phyloP scores from a whole-genome alignment of 1,140 invertebrate species.

The Bombus confusus region DNA sequence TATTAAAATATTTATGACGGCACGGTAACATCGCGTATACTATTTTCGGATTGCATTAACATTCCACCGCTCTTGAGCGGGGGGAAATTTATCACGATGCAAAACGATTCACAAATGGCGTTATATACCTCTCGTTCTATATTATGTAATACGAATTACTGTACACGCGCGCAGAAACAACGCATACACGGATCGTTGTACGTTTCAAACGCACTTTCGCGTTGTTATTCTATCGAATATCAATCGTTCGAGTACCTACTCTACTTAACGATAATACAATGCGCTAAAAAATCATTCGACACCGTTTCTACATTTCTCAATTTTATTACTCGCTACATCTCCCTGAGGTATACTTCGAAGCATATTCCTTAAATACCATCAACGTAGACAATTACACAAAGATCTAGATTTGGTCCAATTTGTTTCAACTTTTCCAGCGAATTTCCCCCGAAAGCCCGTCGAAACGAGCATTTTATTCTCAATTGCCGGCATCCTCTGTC shows the following conservation, averaged over 20 bases:
- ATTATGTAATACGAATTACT: neutral
- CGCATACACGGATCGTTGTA: neutral
- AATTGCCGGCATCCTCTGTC: neutral
- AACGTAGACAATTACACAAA: neutral
- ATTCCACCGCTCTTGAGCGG: conserved; percentile 17
- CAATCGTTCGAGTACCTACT: no score
- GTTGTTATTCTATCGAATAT: no score
- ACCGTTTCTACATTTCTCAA: no score
- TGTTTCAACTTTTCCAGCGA: neutral
- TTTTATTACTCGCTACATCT: no score
- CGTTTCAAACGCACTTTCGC: no score
- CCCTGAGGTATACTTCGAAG: no score
- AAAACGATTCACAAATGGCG: conserved; percentile 13
- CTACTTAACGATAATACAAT: no score
- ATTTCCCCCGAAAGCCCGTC: no score
- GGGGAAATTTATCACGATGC: conserved; percentile 25
- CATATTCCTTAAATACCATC: neutral
- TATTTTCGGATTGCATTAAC: conserved; percentile 45
- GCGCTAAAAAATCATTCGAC: no score
- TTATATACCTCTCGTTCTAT: neutral
- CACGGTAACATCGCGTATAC: neutral
- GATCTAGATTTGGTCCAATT: neutral
- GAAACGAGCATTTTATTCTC: neutral
- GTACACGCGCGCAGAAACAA: no score
- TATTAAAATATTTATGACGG: conserved; percentile 46